Evolutionary conservation across 2,888 invertebrate genomes (phyloP).

Genomic region (Machimus atricapillus): DNA sequence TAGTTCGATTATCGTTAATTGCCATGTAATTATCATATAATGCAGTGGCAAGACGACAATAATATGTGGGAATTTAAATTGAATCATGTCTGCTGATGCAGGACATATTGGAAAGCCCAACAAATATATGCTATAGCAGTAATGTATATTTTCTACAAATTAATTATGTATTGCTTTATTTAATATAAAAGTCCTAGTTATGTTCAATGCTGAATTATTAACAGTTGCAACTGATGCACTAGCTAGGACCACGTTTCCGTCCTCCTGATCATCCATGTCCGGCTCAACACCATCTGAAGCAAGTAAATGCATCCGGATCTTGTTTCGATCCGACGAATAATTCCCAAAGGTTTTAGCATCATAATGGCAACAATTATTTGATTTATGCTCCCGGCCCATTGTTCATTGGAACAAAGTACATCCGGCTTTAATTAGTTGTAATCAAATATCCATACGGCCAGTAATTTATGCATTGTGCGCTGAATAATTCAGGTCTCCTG

Average conservation of each 20-base stretch:
- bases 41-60: background rate
- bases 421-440: conserved; percentile 46
- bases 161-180: background rate
- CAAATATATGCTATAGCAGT: background rate
- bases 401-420: conserved; percentile 37
- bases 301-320: background rate
- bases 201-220: background rate
- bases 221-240: background rate
- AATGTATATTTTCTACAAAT: background rate
- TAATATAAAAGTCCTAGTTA: background rate
- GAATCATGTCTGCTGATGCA: background rate
- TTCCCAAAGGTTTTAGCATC: conserved; percentile 10
- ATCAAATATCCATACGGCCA: conserved; percentile 44
- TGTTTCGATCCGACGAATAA: conserved; percentile 17
- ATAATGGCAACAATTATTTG: conserved; percentile 47
- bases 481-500: conserved; percentile 22
- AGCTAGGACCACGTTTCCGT: background rate
- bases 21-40: background rate
- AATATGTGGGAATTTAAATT: background rate
- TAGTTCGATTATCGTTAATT: background rate
- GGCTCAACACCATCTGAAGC: background rate
- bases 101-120: background rate
- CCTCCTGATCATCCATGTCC: background rate
- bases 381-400: conserved; percentile 46
- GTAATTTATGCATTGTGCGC: conserved; percentile 30